A percentile compares a stretch with the other conserved stretches of the same genome.
Conservation (phyloP, 2,113 vertebrate genomes). For the Sorex fumeus region DNA sequence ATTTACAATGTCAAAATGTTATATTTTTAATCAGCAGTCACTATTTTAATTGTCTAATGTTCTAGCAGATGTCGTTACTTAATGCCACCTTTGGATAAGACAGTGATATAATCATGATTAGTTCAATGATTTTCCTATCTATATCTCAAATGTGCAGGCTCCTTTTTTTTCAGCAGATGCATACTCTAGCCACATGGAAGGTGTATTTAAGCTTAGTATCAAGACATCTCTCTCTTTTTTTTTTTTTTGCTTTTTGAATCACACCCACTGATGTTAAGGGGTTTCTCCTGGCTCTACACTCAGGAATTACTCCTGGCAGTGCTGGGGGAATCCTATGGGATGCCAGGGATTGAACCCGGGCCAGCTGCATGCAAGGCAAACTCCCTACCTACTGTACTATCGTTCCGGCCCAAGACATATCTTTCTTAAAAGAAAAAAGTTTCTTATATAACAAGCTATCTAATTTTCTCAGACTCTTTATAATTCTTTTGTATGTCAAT, state of each 20-base stretch:
- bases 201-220: not conserved
- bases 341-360: too few species aligned
- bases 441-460: not conserved
- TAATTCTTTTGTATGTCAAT: conserved; percentile 3
- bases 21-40: conserved; percentile 32
- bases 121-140: not conserved
- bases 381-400: too few species aligned
- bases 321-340: too few species aligned
- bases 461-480: not conserved
- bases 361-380: too few species aligned
- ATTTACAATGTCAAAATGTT: conserved; percentile 62
- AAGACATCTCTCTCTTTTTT: not conserved
- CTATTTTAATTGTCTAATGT: conserved; percentile 52
- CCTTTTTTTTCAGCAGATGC: not conserved
- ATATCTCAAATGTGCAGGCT: not conserved
- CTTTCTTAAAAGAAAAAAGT: not conserved
- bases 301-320: too few species aligned
- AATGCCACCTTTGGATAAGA: conserved; percentile 34
- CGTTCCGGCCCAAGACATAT: too few species aligned
- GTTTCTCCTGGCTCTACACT: too few species aligned
- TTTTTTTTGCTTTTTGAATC: too few species aligned
- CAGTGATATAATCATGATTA: conserved; percentile 45
- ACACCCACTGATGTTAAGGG: too few species aligned
- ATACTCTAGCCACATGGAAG: not conserved
- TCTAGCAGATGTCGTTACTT: conserved; percentile 32